phyloP scores from a whole-genome alignment of 2,797 vertebrate species.

The Dryobates pubescens region DNA sequence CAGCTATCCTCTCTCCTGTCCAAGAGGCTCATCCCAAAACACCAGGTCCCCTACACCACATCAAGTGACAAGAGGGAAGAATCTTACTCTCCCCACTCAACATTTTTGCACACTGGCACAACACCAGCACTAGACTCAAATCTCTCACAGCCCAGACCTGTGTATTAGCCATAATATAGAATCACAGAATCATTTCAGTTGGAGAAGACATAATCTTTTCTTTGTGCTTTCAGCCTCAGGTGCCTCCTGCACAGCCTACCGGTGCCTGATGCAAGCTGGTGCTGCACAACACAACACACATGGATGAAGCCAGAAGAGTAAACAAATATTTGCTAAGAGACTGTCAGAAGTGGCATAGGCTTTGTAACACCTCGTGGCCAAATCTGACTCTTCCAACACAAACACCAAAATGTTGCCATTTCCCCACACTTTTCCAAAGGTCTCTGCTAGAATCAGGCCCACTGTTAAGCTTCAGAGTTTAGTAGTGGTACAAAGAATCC shows the following conservation, averaged over 20 bases:
- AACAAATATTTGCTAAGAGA: not conserved
- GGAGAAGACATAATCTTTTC: not conserved
- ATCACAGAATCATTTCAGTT: too few relatives aligned
- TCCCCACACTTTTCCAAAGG: not conserved
- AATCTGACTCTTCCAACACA: not conserved
- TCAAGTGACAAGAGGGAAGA: not conserved
- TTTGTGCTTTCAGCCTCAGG: not conserved
- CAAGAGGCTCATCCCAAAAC: not conserved
- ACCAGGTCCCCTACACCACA: accelerated
- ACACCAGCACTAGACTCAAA: not conserved
- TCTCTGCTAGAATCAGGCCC: not conserved
- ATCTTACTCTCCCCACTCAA: not conserved
- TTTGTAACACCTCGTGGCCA: not conserved
- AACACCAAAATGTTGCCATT: not conserved
- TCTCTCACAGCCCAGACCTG: not conserved
- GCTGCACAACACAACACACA: accelerated
- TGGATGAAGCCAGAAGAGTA: not conserved
- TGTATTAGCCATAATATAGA: not conserved
- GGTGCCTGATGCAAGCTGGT: not conserved
- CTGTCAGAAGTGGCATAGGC: not conserved
- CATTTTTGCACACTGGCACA: not conserved
- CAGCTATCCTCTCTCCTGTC: not conserved
- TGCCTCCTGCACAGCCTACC: not conserved
- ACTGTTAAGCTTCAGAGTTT: not conserved
- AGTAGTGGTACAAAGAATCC: not conserved